Conservation (phyloP, 2,888 invertebrate species). For the Kuschelorhynchus macadamiae region DNA sequence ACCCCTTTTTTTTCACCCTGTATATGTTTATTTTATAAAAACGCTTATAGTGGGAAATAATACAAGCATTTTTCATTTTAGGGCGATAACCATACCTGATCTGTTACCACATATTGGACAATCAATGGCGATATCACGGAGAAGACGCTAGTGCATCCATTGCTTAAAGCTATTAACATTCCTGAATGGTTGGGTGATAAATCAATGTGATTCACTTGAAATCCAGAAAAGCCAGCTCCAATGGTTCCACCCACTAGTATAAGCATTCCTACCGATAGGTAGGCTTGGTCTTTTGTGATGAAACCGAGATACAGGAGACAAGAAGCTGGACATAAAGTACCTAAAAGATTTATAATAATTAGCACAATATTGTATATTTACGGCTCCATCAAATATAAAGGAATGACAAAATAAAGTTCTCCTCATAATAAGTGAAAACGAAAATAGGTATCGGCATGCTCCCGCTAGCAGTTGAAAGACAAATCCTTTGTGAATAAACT, state of each 20-base stretch:
- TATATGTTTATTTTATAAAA: too few relatives aligned
- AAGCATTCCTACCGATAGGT: constrained; percentile 76
- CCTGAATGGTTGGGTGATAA: constrained; percentile 89
- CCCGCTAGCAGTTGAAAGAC: too few relatives aligned
- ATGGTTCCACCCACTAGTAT: constrained; percentile 82
- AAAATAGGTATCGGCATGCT: too few relatives aligned
- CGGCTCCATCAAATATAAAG: too few relatives aligned
- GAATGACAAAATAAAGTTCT: too few relatives aligned
- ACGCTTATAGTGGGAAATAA: too few relatives aligned
- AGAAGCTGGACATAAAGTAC: constrained; percentile 73
- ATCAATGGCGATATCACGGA: constrained; percentile 84
- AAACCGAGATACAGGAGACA: constrained; percentile 76
- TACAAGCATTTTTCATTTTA: too few relatives aligned
- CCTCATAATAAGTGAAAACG: too few relatives aligned
- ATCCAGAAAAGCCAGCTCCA: constrained; percentile 82
- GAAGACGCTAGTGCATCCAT: constrained; percentile 82
- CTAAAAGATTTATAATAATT: too few relatives aligned
- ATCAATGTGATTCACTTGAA: constrained; percentile 86
- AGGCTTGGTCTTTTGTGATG: constrained; percentile 72
- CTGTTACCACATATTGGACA: constrained; percentile 79
- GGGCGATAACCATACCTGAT: constrained; percentile 73
- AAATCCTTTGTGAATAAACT: too few relatives aligned
- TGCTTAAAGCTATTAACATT: constrained; percentile 87
- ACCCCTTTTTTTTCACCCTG: too few relatives aligned
- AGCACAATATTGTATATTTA: too few relatives aligned